Evolutionary conservation across 1,140 invertebrate genomes (phyloP).

Genomic region (Heliconius nattereri): DNA sequence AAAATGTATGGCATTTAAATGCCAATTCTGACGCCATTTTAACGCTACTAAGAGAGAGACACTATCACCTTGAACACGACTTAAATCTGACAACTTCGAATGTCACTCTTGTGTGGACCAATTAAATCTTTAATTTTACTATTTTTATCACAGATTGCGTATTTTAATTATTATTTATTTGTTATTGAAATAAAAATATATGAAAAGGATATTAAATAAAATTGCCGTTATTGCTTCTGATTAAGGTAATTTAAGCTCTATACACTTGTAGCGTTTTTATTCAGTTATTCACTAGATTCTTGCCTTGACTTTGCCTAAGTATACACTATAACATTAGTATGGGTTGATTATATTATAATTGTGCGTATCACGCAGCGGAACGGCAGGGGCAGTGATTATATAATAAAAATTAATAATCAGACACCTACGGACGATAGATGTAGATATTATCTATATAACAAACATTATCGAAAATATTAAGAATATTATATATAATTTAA

Average conservation of each 20-base stretch:
- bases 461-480: no score
- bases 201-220: background rate
- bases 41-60: constrained; percentile 68
- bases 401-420: no score
- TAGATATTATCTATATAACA: no score
- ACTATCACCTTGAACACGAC: constrained; percentile 77
- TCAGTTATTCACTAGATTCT: background rate
- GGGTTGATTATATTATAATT: no score
- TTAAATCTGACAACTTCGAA: constrained; percentile 79
- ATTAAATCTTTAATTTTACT: constrained; percentile 58
- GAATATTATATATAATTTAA: no score
- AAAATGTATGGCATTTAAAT: constrained; percentile 81
- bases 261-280: background rate
- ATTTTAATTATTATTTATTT: constrained; percentile 21
- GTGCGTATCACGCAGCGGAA: no score
- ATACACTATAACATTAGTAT: no score
- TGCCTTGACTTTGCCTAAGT: no score
- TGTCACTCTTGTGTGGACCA: constrained; percentile 70
- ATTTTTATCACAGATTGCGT: constrained; percentile 47
- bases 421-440: no score
- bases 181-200: constrained; percentile 2
- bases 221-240: constrained; percentile 1
- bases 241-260: background rate
- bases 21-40: constrained; percentile 76
- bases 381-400: no score